Conservation (phyloP, 1,140 invertebrate species). For the Agrypnia vestita region DNA sequence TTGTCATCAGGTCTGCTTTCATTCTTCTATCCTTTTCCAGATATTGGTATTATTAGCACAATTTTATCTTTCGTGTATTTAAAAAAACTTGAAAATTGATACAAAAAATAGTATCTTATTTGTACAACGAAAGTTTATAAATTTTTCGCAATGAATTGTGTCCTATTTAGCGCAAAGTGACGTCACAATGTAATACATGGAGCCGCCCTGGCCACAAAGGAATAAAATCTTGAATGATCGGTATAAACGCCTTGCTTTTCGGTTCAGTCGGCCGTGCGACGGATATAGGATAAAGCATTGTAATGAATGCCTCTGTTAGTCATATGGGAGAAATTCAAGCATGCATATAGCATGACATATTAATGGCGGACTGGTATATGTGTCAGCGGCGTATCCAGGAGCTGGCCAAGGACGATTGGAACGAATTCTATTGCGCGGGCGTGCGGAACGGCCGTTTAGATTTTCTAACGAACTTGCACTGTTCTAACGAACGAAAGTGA, state of each 20-base stretch:
- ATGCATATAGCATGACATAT: conserved; percentile 54
- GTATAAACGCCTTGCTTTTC: conserved; percentile 13
- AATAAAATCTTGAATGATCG: conserved; percentile 26
- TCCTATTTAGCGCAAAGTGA: too few relatives aligned
- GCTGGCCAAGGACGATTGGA: conserved; percentile 29
- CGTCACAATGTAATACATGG: too few relatives aligned
- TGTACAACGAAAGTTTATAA: too few relatives aligned
- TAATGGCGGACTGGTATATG: conserved; percentile 52
- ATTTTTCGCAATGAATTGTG: too few relatives aligned
- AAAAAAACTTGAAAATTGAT: too few relatives aligned
- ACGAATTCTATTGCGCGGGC: conserved; percentile 11
- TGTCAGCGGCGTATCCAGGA: conserved; percentile 53
- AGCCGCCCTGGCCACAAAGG: background rate
- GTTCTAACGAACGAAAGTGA: too few relatives aligned
- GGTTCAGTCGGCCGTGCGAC: background rate
- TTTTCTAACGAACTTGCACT: too few relatives aligned
- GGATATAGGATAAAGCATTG: conserved; percentile 45
- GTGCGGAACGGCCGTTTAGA: background rate
- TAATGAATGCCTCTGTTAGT: conserved; percentile 49
- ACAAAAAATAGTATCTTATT: too few relatives aligned
- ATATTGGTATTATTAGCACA: too few relatives aligned
- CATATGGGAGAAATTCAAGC: conserved; percentile 52
- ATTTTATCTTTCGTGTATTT: too few relatives aligned
- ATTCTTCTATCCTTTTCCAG: too few relatives aligned
- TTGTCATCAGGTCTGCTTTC: too few relatives aligned